Evolutionary conservation across 2,797 vertebrate species (phyloP).

Genomic region (Lindbergichthys nudifrons): DNA sequence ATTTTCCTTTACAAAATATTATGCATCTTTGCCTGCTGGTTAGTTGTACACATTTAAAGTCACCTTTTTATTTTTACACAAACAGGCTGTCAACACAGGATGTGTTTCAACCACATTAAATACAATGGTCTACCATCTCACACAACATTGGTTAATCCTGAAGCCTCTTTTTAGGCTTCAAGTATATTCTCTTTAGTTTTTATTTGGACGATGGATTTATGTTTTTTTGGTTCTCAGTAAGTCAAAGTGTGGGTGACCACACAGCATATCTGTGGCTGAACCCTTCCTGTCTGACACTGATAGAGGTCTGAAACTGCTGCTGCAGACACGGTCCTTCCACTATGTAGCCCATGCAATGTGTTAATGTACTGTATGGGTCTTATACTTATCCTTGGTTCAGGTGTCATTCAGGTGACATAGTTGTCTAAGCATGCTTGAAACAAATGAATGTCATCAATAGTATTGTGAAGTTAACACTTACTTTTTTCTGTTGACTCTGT

Average conservation of each 20-base stretch:
- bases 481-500: slow-evolving; percentile 26
- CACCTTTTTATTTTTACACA: background rate
- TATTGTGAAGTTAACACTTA: background rate
- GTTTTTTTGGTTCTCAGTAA: background rate
- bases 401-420: background rate
- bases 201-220: background rate
- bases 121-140: background rate
- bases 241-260: background rate
- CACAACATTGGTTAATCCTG: background rate
- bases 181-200: background rate
- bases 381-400: background rate
- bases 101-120: background rate
- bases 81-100: background rate
- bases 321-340: background rate
- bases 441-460: background rate
- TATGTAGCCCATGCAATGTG: background rate
- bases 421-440: background rate
- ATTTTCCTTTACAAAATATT: too few species aligned
- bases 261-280: background rate
- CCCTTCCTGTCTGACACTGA: slow-evolving; percentile 13
- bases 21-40: background rate
- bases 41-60: background rate
- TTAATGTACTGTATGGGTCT: background rate
- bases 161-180: background rate
- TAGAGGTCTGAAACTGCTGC: background rate